Evolutionary conservation across 2,888 invertebrate species (phyloP).

Genomic region (Acleris sparsana): DNA sequence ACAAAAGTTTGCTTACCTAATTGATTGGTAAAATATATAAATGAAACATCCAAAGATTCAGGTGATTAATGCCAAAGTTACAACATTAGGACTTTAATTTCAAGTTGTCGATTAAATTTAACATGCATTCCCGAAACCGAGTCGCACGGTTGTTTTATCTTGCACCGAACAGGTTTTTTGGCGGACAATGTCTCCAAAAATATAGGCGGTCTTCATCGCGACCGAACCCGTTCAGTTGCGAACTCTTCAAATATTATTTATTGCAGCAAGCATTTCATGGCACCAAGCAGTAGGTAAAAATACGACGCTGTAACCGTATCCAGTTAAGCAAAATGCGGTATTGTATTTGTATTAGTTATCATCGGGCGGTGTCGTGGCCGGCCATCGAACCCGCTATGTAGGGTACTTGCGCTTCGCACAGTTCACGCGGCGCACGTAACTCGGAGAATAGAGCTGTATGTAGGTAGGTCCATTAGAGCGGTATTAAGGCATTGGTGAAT

Average conservation of each 20-base stretch:
- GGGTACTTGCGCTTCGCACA: slow-evolving; percentile 46
- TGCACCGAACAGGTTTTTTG: slow-evolving; percentile 21
- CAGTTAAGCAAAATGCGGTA: slow-evolving; percentile 22
- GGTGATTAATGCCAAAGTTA: no score
- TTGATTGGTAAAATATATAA: no score
- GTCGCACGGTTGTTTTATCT: slow-evolving; percentile 22
- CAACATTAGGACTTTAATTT: not conserved
- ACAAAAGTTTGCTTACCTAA: no score
- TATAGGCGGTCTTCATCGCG: not conserved
- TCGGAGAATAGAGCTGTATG: slow-evolving; percentile 39
- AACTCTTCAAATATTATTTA: slow-evolving; percentile 6
- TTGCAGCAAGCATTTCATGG: not conserved
- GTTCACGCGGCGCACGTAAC: slow-evolving; percentile 45
- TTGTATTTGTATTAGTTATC: slow-evolving; percentile 30
- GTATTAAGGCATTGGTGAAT: slow-evolving; percentile 3
- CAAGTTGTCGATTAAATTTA: not conserved
- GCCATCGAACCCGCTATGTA: slow-evolving; percentile 65
- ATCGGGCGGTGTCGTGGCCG: slow-evolving; percentile 58
- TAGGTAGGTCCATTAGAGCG: not conserved
- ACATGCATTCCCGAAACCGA: not conserved
- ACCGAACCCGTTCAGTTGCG: not conserved
- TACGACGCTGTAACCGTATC: not conserved
- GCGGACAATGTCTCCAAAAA: slow-evolving; percentile 3
- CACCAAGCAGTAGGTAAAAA: not conserved
- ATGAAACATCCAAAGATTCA: no score